A percentile compares a stretch with the other conserved stretches of the same genome.
phyloP scores from a whole-genome alignment of 2,888 invertebrate genomes.

The Leucophora obtusa region DNA sequence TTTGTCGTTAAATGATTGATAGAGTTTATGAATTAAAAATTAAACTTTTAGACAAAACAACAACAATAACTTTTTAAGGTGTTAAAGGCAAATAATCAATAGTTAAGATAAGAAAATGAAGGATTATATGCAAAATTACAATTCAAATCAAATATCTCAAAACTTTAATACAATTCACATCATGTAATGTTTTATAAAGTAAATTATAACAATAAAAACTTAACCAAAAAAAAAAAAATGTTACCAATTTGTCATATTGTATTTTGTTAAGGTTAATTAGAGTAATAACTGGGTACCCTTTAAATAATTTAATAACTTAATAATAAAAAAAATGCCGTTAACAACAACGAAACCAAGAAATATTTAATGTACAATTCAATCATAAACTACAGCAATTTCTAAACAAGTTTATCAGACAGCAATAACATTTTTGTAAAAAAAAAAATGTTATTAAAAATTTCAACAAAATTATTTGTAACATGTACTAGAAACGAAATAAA shows the following conservation, averaged over 20 bases:
- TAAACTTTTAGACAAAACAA: not conserved
- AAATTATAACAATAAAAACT: not conserved
- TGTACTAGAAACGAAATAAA: not conserved
- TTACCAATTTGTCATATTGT: constrained; percentile 35
- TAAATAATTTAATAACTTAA: constrained; percentile 36
- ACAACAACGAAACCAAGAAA: not conserved
- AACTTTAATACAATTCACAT: constrained; percentile 5
- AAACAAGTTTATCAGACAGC: not conserved
- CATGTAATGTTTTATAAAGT: not conserved
- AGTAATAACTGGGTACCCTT: constrained; percentile 17
- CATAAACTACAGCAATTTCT: constrained; percentile 17
- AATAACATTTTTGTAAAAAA: not conserved
- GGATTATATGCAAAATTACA: constrained; percentile 7
- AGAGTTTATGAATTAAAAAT: constrained; percentile 15
- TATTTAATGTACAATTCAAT: not conserved
- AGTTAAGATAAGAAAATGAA: constrained; percentile 3
- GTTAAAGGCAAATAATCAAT: constrained; percentile 10
- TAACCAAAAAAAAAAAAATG: constrained; percentile 1
- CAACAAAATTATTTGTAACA: constrained; percentile 20
- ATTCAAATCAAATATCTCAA: not conserved
- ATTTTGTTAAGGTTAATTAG: constrained; percentile 50
- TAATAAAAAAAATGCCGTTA: constrained; percentile 2
- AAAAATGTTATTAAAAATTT: constrained; percentile 9
- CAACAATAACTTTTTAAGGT: constrained; percentile 8
- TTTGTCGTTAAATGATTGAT: constrained; percentile 39